Conservation (phyloP, 2,888 invertebrate species). For the Acrobasis suavella region DNA sequence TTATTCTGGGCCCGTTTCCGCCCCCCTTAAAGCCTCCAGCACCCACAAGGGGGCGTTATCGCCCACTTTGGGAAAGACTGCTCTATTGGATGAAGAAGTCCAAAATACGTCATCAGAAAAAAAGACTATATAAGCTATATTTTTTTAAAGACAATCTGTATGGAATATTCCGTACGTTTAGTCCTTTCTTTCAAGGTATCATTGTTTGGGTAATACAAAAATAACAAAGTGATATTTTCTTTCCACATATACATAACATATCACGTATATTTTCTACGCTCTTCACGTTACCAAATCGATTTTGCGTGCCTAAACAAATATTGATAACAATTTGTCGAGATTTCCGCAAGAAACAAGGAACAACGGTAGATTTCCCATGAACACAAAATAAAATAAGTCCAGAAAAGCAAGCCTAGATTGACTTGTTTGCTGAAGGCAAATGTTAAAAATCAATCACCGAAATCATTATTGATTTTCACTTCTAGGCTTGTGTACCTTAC, state of each 20-base stretch:
- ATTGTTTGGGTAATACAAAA: background rate
- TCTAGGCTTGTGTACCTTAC: too few species aligned
- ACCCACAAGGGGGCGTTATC: too few species aligned
- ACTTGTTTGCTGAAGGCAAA: background rate
- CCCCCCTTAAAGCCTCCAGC: too few species aligned
- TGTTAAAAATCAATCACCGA: too few species aligned
- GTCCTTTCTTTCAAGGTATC: background rate
- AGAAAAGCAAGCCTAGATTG: background rate
- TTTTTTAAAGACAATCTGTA: too few species aligned
- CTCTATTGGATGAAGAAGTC: too few species aligned
- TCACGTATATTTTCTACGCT: background rate
- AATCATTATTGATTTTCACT: too few species aligned
- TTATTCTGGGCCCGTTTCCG: too few species aligned
- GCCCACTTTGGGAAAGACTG: too few species aligned
- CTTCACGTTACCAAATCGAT: constrained; percentile 8
- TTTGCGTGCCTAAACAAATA: constrained; percentile 19
- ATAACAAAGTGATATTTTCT: background rate
- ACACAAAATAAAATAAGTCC: background rate
- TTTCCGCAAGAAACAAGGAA: constrained; percentile 10
- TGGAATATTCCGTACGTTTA: too few species aligned
- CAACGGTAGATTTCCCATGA: constrained; percentile 38
- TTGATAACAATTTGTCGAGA: constrained; percentile 15
- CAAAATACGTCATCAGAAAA: too few species aligned
- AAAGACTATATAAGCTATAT: too few species aligned
- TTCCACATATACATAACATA: background rate